Evolutionary conservation across 2,888 invertebrate genomes (phyloP).

Genomic region (Sturmia bella): DNA sequence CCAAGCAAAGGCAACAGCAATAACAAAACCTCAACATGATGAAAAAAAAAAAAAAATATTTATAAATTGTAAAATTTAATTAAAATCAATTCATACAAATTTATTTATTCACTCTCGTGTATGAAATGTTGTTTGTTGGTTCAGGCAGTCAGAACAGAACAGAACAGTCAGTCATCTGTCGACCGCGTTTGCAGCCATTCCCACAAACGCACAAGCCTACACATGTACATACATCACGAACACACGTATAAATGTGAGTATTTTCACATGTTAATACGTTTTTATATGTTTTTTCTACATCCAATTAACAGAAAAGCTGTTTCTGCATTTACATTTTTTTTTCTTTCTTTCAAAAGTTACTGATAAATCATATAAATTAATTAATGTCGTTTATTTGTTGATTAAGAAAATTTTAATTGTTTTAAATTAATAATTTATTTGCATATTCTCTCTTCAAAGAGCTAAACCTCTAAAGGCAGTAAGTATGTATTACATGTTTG

Average conservation of each 20-base stretch:
- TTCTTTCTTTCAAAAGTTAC: constrained; percentile 3
- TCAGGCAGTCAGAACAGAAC: constrained; percentile 7
- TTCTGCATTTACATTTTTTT: constrained; percentile 8
- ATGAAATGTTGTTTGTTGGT: background rate
- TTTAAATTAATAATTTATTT: constrained; percentile 62
- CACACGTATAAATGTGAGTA: background rate
- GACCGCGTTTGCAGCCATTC: background rate
- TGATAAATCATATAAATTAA: constrained; percentile 59
- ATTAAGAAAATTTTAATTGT: constrained; percentile 64
- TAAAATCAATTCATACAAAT: constrained; percentile 52
- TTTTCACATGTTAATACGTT: no score
- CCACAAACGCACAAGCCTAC: background rate
- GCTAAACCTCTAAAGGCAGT: constrained; percentile 26
- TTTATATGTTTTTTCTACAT: background rate
- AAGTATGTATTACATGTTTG: background rate
- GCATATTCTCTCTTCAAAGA: constrained; percentile 19
- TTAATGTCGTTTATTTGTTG: constrained; percentile 60
- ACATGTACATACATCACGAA: background rate
- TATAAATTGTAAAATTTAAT: constrained; percentile 36
- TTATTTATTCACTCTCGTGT: constrained; percentile 14
- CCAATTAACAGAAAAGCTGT: constrained; percentile 33
- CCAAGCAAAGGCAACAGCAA: constrained; percentile 26
- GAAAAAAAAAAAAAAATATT: background rate
- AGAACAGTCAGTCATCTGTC: no score
- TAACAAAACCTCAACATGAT: background rate